These are phyloP conservation scores for Lamellibrachia luymesi DNA, from an alignment of 1,140 invertebrate genomes.

Conservation along the genomic window DNA sequence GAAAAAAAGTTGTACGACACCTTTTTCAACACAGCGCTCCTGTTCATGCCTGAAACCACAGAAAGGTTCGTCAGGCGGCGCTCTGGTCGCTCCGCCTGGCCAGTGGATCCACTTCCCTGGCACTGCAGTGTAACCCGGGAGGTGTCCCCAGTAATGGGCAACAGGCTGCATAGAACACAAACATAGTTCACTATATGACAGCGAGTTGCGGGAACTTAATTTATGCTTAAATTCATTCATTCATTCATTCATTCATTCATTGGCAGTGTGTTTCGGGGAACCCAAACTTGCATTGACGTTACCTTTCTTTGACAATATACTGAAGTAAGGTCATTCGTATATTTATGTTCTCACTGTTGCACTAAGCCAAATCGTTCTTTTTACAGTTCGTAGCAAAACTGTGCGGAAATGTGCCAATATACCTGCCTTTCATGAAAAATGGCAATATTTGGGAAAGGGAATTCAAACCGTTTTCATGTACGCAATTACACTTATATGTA, in stretches of 20 bases:
- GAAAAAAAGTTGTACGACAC: background rate
- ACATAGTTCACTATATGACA: background rate
- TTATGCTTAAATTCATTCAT: background rate
- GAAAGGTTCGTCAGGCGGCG: slow-evolving; percentile 32
- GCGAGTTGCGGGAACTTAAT: background rate
- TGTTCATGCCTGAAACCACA: slow-evolving; percentile 34
- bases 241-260: no score
- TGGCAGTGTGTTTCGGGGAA: background rate
- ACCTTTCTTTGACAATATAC: no score
- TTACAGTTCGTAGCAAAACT: background rate
- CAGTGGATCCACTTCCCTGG: slow-evolving; percentile 30
- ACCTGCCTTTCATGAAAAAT: no score
- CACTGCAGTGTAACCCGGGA: slow-evolving; percentile 31
- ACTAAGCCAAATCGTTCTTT: background rate
- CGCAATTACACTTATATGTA: no score
- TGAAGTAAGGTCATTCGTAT: no score
- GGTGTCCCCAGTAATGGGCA: slow-evolving; percentile 35
- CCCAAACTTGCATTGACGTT: background rate
- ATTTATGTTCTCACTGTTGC: background rate
- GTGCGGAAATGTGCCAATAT: no score
- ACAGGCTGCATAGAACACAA: slow-evolving; percentile 28
- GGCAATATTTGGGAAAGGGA: no score
- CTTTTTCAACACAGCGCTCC: background rate
- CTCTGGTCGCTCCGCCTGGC: slow-evolving; percentile 24
- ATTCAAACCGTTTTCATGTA: no score